Evolutionary conservation across 2,797 vertebrate species (phyloP).

Genomic region (Rachycentron canadum): DNA sequence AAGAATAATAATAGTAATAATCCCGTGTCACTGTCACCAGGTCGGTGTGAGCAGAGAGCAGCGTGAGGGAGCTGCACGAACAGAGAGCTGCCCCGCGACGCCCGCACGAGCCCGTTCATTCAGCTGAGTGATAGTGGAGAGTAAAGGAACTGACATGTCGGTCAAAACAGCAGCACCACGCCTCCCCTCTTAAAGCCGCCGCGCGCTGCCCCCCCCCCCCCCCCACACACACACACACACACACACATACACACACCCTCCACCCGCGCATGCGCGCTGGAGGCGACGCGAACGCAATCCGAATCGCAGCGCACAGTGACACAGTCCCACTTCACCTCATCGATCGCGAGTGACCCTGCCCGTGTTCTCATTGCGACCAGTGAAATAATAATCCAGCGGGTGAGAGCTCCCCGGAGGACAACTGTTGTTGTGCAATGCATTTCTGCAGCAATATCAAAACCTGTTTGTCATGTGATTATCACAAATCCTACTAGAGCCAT

Average conservation of each 20-base stretch:
- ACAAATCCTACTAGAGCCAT: not conserved
- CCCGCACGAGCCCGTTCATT: conserved; percentile 62
- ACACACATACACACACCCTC: no score
- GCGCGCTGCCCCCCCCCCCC: no score
- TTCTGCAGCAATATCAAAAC: not conserved
- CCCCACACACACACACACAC: no score
- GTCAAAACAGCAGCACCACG: conserved; percentile 78
- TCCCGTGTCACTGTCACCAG: conserved; percentile 73
- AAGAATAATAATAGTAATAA: conserved; percentile 66
- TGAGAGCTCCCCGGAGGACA: not conserved
- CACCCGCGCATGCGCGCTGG: no score
- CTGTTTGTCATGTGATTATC: not conserved
- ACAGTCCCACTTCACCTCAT: not conserved
- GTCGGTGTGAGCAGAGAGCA: not conserved
- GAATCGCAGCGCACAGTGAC: not conserved
- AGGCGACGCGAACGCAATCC: not conserved
- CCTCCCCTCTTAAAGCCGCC: conserved; percentile 84
- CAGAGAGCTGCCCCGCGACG: conserved; percentile 41
- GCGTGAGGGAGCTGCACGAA: not conserved
- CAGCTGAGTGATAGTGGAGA: conserved; percentile 69
- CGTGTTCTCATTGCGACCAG: not conserved
- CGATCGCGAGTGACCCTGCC: not conserved
- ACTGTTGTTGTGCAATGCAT: not conserved
- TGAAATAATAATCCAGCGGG: not conserved
- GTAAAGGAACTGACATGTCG: conserved; percentile 67